A percentile compares a stretch with the other conserved stretches of the same genome.
Conservation (phyloP, 2,113 vertebrate genomes). For the Eurypyga helias region DNA sequence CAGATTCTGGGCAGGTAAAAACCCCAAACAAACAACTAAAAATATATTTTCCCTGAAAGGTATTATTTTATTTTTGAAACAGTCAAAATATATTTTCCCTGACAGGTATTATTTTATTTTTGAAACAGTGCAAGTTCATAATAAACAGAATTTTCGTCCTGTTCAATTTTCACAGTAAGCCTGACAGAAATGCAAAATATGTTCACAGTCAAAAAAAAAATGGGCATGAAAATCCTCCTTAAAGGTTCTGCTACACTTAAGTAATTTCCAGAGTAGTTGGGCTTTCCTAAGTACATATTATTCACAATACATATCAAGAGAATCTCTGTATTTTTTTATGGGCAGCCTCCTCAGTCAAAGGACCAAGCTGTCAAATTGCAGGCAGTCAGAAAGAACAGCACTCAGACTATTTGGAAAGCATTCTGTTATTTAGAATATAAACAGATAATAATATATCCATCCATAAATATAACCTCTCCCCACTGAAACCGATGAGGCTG, state of each 20-base stretch:
- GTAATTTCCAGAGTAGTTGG: background rate
- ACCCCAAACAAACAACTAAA: background rate
- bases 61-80: background rate
- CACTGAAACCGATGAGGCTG: background rate
- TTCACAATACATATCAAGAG: background rate
- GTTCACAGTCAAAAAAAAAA: background rate
- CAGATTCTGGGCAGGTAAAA: background rate
- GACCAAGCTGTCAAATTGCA: background rate
- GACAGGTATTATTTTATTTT: too few species aligned
- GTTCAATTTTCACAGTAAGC: background rate
- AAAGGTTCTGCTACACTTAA: background rate
- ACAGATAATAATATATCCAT: background rate
- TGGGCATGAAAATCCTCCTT: background rate
- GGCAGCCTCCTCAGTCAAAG: background rate
- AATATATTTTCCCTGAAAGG: background rate
- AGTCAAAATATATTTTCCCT: too few species aligned
- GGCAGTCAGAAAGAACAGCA: background rate
- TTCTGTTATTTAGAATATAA: background rate
- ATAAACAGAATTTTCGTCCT: background rate
- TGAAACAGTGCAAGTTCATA: background rate
- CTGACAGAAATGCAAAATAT: background rate
- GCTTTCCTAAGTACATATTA: background rate
- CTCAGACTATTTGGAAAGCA: background rate
- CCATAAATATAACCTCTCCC: background rate
- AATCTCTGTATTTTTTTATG: background rate